Conservation (phyloP, 2,113 vertebrate species). For the Scomber colias region DNA sequence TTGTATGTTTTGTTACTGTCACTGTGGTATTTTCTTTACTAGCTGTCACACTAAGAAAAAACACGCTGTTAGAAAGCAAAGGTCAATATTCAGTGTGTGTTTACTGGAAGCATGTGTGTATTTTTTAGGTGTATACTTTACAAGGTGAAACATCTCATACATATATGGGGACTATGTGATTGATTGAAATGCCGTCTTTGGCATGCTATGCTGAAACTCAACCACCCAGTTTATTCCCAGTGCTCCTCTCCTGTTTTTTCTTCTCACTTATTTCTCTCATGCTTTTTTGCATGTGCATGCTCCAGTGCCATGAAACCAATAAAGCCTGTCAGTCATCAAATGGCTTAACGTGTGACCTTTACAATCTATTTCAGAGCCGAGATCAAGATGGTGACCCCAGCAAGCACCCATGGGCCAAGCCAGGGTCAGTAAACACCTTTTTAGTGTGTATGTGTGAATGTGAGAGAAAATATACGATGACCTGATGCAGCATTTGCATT, state of each 20-base stretch:
- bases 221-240: slow-evolving; percentile 56
- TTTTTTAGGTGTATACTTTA: slow-evolving; percentile 30
- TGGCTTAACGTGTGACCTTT: slow-evolving; percentile 48
- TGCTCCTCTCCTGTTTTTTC: slow-evolving; percentile 9
- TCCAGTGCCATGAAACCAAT: slow-evolving; percentile 9
- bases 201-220: slow-evolving; percentile 76
- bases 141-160: slow-evolving; percentile 23
- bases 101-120: slow-evolving; percentile 10
- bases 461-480: neutral
- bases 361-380: slow-evolving; percentile 80
- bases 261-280: slow-evolving; percentile 29
- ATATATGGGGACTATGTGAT: neutral
- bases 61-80: neutral
- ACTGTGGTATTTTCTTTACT: slow-evolving; percentile 32
- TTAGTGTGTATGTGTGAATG: slow-evolving; percentile 27
- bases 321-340: neutral
- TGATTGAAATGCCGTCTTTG: slow-evolving; percentile 31
- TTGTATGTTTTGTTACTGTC: neutral
- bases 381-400: slow-evolving; percentile 87
- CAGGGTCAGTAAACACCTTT: slow-evolving; percentile 88
- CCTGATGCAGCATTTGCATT: neutral
- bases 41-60: neutral
- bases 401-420: slow-evolving; percentile 90
- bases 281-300: slow-evolving; percentile 45
- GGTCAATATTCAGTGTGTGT: slow-evolving; percentile 13